phyloP scores from a whole-genome alignment of 2,113 vertebrate species.

The Petroica traversi region DNA sequence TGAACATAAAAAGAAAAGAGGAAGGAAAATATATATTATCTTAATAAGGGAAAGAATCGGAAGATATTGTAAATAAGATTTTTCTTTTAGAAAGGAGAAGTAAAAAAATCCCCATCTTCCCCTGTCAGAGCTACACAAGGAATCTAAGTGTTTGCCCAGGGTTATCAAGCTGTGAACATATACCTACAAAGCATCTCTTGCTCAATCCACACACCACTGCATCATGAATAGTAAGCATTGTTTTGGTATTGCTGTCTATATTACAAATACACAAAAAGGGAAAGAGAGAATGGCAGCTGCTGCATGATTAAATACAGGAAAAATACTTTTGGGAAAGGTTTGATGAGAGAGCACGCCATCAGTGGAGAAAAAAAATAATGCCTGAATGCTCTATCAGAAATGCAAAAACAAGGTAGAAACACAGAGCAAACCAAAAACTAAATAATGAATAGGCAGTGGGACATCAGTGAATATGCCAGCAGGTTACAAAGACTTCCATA shows the following conservation, averaged over 20 bases:
- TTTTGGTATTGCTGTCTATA: neutral
- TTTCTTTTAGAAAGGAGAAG: neutral
- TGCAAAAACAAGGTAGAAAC: neutral
- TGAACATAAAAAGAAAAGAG: neutral
- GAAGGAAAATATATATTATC: neutral
- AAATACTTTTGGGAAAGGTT: neutral
- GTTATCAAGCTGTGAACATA: neutral
- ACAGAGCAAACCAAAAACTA: neutral
- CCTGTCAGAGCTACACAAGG: neutral
- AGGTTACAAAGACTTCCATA: neutral
- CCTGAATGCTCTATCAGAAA: constrained; percentile 4
- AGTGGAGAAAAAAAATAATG: neutral
- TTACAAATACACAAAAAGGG: neutral
- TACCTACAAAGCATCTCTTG: neutral
- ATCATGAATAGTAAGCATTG: constrained; percentile 4
- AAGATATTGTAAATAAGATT: neutral
- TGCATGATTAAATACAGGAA: neutral
- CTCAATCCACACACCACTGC: neutral
- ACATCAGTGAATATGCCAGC: neutral
- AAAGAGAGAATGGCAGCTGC: neutral
- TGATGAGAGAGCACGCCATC: neutral
- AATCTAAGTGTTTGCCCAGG: neutral
- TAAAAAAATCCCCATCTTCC: neutral
- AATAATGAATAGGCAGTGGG: neutral
- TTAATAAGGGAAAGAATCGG: neutral